Conservation (phyloP, 2,797 vertebrate genomes). For the Austrolebias charrua region DNA sequence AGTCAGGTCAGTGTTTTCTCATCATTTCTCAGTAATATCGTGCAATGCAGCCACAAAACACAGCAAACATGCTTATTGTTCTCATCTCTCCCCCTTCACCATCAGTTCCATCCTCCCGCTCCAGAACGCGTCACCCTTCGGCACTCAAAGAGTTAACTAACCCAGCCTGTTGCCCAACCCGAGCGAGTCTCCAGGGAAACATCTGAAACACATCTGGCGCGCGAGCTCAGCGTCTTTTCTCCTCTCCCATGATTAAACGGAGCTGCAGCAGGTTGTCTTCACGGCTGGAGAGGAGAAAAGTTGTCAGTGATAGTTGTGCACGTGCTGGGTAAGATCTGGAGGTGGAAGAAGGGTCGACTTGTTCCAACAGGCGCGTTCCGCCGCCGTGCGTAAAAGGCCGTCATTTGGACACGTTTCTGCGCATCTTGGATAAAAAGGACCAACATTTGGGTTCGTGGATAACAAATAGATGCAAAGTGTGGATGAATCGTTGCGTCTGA, state of each 20-base stretch:
- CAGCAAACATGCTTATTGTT: neutral
- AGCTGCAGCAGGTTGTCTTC: constrained; percentile 9
- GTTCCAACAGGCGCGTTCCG: neutral
- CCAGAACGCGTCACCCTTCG: constrained; percentile 53
- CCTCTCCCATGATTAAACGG: neutral
- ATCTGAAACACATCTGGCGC: constrained; percentile 57
- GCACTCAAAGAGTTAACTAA: constrained; percentile 71
- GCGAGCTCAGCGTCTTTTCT: constrained; percentile 11
- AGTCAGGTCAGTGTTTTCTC: neutral
- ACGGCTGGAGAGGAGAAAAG: constrained; percentile 39
- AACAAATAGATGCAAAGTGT: constrained; percentile 10
- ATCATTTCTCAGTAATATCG: no score
- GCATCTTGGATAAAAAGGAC: neutral
- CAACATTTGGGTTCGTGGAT: neutral
- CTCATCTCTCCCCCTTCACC: constrained; percentile 6
- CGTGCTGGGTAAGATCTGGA: neutral
- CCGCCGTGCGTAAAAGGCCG: constrained; percentile 25
- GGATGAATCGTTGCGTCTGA: neutral
- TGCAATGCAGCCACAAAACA: neutral
- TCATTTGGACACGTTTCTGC: neutral
- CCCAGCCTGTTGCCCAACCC: constrained; percentile 60
- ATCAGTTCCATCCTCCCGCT: constrained; percentile 3
- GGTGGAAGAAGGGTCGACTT: neutral
- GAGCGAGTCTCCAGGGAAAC: constrained; percentile 68
- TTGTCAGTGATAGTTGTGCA: constrained; percentile 39